phyloP scores from a whole-genome alignment of 2,888 invertebrate species.

The Saturnia japonica region DNA sequence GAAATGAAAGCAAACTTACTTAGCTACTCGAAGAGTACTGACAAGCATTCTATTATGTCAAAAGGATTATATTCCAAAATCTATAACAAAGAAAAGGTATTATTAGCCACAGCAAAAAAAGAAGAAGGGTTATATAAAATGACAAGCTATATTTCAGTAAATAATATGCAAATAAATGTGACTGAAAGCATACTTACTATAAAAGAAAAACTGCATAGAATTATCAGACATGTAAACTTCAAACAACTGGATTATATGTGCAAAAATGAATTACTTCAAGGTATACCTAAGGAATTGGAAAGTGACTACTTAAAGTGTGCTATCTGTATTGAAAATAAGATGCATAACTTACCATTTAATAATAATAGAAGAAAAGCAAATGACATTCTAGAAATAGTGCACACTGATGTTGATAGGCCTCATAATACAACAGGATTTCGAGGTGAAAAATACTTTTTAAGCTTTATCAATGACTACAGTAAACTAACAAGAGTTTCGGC shows the following conservation, averaged over 20 bases:
- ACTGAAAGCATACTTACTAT: slow-evolving; percentile 11
- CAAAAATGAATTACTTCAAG: not conserved
- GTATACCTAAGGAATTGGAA: not conserved
- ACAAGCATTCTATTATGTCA: slow-evolving; percentile 27
- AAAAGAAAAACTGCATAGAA: slow-evolving; percentile 11
- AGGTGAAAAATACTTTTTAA: too few relatives aligned
- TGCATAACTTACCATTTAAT: slow-evolving; percentile 18
- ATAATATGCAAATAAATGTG: slow-evolving; percentile 21
- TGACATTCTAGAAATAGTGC: too few relatives aligned
- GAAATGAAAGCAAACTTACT: slow-evolving; percentile 26
- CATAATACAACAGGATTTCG: too few relatives aligned
- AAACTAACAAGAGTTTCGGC: too few relatives aligned
- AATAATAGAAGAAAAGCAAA: too few relatives aligned
- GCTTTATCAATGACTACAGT: too few relatives aligned
- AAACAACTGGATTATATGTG: not conserved
- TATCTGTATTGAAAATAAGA: too few relatives aligned
- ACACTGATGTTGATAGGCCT: too few relatives aligned
- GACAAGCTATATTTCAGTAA: slow-evolving; percentile 24
- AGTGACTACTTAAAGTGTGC: not conserved
- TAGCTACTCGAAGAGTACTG: slow-evolving; percentile 26
- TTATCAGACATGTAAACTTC: not conserved
- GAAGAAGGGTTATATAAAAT: slow-evolving; percentile 27
- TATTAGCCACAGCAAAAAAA: slow-evolving; percentile 25
- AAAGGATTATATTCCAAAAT: slow-evolving; percentile 26
- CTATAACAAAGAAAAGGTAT: slow-evolving; percentile 22